Evolutionary conservation across 2,797 vertebrate species (phyloP), one percentile per base, ranked within the genome.

Genomic region (Peromyscus attwateri): DNA sequence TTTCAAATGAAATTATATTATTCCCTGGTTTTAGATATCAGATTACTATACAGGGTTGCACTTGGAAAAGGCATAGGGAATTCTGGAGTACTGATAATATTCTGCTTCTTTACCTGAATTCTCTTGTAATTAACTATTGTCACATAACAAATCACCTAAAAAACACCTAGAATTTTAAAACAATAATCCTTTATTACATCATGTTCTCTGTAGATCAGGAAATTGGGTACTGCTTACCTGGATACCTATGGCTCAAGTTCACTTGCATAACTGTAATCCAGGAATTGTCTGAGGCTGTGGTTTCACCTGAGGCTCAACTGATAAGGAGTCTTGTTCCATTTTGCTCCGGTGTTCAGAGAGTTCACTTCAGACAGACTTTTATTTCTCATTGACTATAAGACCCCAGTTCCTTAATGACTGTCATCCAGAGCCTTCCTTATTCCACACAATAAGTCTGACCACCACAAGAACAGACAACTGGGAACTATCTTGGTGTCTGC

Each of bases 51-150:
- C 34, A 9, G 64, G n/a, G 21, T 87, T 89, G 46, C 92, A 37
- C 19, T 75, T 46, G 5, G n/a, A 62, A 21, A 3, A 1, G 70
- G 55, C 64, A 43, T 95, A 80, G 16, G 19, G 6, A 77, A 12
- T 79, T 92, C 71, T 88, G 6, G 14, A 55, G 60, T 77, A 60
- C 27, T 75, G 82, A 40, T 46, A 70, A 62, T 64, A 17, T 77
- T 94, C n/a, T 84, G 10, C 5, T 92, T 92, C 79, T 71, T 96
- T 79, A 80, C 46, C 80, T 92, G 12, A 62, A 94, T 62, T 29
- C 60, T 60, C 16, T 40, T 89, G 16, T 9, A 76, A 37, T 34
- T 87, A 68, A 40, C n/a, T 70, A 62, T 66, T 85, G 31, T 49
- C 83, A 83, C 25, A 40, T 64, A 89, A 37, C 21, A 71, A 55